Percentiles rank a stretch among this genome's conserved stretches.
phyloP scores from a whole-genome alignment of 2,888 invertebrate genomes.

The Drosophila diplacantha region DNA sequence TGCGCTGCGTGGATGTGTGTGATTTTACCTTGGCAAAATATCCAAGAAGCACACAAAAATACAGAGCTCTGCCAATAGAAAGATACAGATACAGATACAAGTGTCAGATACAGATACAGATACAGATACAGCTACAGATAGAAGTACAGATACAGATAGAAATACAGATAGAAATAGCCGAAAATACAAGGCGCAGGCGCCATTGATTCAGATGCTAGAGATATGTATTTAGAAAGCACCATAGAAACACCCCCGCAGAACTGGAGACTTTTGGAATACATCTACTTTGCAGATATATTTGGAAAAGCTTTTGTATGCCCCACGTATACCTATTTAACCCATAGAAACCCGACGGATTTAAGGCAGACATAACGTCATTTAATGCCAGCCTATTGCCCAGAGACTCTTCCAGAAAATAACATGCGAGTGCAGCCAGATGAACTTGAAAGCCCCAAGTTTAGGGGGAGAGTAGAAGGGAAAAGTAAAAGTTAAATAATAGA shows the following conservation, averaged over 20 bases:
- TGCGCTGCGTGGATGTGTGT: conserved; percentile 29
- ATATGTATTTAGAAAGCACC: neutral
- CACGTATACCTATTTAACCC: no score
- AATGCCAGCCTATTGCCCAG: neutral
- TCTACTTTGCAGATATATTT: conserved; percentile 2
- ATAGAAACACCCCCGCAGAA: conserved; percentile 18
- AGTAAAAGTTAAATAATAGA: neutral
- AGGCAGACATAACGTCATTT: neutral
- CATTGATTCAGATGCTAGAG: neutral
- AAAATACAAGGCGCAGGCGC: conserved; percentile 24
- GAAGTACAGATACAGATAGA: neutral
- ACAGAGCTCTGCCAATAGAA: neutral
- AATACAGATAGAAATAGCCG: neutral
- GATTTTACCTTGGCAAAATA: conserved; percentile 59
- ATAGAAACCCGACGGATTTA: neutral
- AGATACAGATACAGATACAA: conserved; percentile 2
- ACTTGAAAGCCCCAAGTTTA: neutral
- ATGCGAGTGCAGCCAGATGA: neutral
- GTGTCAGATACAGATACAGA: neutral
- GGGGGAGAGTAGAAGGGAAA: neutral
- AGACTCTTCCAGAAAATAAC: neutral
- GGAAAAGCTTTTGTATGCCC: conserved; percentile 4
- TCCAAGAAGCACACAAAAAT: conserved; percentile 37
- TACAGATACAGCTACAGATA: neutral
- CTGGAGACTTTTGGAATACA: conserved; percentile 23